Conservation (phyloP, 2,888 invertebrate genomes). For the Tenthredo amoena region DNA sequence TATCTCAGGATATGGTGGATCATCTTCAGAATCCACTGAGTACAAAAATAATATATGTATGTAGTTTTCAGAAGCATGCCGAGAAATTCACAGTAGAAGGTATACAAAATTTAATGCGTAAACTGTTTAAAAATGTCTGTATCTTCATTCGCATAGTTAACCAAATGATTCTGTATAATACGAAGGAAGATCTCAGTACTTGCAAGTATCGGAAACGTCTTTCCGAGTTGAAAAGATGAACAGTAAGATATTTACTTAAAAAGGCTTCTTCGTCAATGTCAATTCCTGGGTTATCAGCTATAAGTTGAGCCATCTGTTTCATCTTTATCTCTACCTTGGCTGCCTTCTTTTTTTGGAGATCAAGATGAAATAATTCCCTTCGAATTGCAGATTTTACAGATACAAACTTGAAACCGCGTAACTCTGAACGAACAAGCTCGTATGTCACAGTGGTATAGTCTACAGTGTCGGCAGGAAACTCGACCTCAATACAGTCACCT, state of each 20-base stretch:
- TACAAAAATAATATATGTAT: conserved; percentile 54
- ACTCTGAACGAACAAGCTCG: conserved; percentile 72
- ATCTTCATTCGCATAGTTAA: not conserved
- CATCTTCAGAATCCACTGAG: conserved; percentile 81
- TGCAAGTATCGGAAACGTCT: not conserved
- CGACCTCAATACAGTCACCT: conserved; percentile 81
- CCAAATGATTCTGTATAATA: not conserved
- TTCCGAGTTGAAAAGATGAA: not conserved
- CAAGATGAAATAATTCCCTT: conserved; percentile 81
- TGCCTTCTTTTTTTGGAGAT: conserved; percentile 80
- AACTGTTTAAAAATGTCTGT: not conserved
- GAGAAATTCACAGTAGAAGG: not conserved
- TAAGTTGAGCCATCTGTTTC: conserved; percentile 81
- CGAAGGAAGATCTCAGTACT: not conserved
- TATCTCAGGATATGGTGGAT: conserved; percentile 78
- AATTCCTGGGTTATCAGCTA: conserved; percentile 81
- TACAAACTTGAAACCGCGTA: conserved; percentile 78
- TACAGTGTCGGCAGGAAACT: conserved; percentile 77
- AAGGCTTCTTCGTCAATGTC: conserved; percentile 82
- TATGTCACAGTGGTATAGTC: conserved; percentile 79
- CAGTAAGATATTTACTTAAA: conserved; percentile 79
- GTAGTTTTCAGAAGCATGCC: not conserved
- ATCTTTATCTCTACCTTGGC: conserved; percentile 79
- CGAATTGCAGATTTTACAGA: conserved; percentile 83
- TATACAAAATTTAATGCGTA: not conserved